Percentiles rank a stretch among this genome's conserved stretches.
These are phyloP conservation scores for Ophion costatus DNA, from an alignment of 2,888 invertebrate species.

Conservation along the genomic window DNA sequence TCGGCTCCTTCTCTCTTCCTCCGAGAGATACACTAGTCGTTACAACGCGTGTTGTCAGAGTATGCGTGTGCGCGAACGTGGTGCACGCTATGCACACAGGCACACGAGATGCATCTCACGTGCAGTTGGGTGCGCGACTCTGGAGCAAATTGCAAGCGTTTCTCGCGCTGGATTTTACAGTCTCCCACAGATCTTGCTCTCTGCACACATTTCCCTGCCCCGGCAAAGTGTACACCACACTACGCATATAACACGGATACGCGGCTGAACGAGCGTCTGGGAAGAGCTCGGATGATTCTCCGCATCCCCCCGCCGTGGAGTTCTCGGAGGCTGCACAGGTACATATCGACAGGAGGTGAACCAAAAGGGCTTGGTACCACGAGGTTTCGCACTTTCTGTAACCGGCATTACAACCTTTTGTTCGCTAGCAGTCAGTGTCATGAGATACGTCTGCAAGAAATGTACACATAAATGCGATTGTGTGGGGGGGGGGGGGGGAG, in stretches of 20 bases:
- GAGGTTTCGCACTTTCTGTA: background rate
- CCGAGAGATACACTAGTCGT: constrained; percentile 51
- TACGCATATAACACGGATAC: constrained; percentile 34
- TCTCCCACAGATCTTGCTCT: constrained; percentile 50
- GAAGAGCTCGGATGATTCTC: constrained; percentile 45
- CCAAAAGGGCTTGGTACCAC: constrained; percentile 15
- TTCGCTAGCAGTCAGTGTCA: background rate
- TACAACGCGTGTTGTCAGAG: constrained; percentile 49
- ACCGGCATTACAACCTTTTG: constrained; percentile 12
- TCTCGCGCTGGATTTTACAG: constrained; percentile 62
- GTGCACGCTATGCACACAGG: constrained; percentile 15
- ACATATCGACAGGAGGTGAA: background rate
- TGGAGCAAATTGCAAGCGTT: constrained; percentile 61
- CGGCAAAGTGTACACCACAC: constrained; percentile 6
- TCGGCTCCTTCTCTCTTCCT: constrained; percentile 52
- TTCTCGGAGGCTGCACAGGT: constrained; percentile 3
- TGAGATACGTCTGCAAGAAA: background rate
- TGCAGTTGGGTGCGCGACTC: constrained; percentile 41
- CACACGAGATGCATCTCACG: constrained; percentile 51
- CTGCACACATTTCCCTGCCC: constrained; percentile 39
- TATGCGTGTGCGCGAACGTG: constrained; percentile 44
- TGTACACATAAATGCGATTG: background rate
- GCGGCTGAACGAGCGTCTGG: constrained; percentile 16
- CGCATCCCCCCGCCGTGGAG: constrained; percentile 7
- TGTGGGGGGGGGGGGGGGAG: too few species aligned